Evolutionary conservation across 1,140 invertebrate species (phyloP), one percentile per base, ranked within the genome.

Genomic region (Arion vulgaris): DNA sequence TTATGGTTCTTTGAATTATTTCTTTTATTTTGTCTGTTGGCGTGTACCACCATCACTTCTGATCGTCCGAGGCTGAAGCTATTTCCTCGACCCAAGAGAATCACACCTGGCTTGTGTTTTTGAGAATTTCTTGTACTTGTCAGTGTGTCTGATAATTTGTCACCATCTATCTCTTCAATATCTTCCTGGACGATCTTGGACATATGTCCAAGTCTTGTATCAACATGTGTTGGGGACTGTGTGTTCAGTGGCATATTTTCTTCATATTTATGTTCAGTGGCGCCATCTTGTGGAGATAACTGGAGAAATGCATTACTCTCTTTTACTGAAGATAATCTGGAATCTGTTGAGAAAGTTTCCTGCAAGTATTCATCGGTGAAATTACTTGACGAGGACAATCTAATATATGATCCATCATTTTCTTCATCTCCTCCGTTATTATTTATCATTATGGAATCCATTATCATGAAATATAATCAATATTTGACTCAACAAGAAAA

Each of bases 31-130:
- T n/a, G 45, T 53, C 49, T 76, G 4, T 2, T 76, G 53, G 51
- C 34, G n/a, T 79, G 77, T 38, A 79, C 23, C 23, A 79, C 1
- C 5, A 80, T 80, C 1, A 71, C 78, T 32, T 80, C 78, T 5
- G 78, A 80, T 13, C 78, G 7, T 32, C 78, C 78, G 4, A 69
- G 45, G 41, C 78, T 80, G 41, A 80, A 80, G 26, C 78, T 80
- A 32, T 80, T 80, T 7, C 78, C 78, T 51, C 78, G 36, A 32
- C 78, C 78, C 17, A 80, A 28, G 17, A 80, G 78, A 71, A 80
- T 71, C 2, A 49, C 78, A 32, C 68, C 66, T 34, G 78, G 66
- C 26, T 72, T 72, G 7, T 7, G 19, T 72, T 72, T 41, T 73
- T 39, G 71, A 39, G 71, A 73, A 39, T 73, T 39, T 17, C 26